A percentile compares a stretch with the other conserved stretches of the same genome.
Conservation (phyloP, 2,888 invertebrate genomes). For the Drosophila fungiperda region DNA sequence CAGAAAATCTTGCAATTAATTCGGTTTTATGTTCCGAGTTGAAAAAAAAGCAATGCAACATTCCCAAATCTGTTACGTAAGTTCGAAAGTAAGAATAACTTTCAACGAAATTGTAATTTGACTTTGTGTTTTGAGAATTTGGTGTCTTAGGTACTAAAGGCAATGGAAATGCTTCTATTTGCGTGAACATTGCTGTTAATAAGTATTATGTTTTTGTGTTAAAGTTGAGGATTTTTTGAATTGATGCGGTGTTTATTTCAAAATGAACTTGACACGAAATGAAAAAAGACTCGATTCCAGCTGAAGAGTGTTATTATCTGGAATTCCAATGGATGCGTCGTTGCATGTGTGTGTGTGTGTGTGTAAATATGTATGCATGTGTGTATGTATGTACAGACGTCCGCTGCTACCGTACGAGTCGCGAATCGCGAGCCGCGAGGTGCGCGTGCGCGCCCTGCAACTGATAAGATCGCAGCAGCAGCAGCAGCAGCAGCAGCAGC, state of each 20-base stretch:
- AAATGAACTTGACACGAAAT: not conserved
- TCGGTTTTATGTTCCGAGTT: not conserved
- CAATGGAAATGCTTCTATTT: not conserved
- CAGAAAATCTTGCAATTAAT: not conserved
- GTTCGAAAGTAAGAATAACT: not conserved
- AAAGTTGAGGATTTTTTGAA: not conserved
- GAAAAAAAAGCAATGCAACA: too few species aligned
- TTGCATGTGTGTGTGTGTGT: slow-evolving; percentile 6
- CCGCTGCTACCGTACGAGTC: slow-evolving; percentile 36
- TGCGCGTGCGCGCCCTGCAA: slow-evolving; percentile 74
- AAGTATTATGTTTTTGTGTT: not conserved
- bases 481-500: slow-evolving; percentile 18
- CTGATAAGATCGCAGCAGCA: slow-evolving; percentile 64
- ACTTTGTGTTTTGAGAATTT: not conserved
- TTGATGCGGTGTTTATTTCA: not conserved
- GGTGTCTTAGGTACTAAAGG: not conserved
- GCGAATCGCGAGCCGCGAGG: slow-evolving; percentile 29
- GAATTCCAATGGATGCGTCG: slow-evolving; percentile 11
- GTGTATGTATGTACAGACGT: slow-evolving; percentile 38
- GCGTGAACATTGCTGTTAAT: not conserved
- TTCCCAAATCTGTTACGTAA: too few species aligned
- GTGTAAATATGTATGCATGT: not conserved
- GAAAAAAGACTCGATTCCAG: not conserved
- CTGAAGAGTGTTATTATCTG: slow-evolving; percentile 22
- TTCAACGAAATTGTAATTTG: not conserved